Evolutionary conservation across 1,140 invertebrate species (phyloP).

Genomic region (Triops cancriformis): DNA sequence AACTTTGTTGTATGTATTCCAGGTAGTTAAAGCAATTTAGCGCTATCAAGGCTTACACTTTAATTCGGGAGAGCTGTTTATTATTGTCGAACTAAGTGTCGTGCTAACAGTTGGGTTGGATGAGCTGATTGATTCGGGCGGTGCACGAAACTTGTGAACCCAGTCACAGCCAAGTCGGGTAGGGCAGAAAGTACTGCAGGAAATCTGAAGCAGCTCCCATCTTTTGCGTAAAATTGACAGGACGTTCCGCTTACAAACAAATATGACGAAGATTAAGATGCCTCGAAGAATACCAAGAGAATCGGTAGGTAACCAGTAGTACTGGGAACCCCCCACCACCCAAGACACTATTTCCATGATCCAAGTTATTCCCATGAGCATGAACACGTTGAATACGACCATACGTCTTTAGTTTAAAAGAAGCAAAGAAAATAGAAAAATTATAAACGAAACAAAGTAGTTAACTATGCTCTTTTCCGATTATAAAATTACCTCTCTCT

Average conservation of each 20-base stretch:
- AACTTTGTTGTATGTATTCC: no score
- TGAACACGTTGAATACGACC: conserved; percentile 57
- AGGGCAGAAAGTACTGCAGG: not conserved
- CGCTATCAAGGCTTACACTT: no score
- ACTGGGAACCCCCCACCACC: conserved; percentile 41
- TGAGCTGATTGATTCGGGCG: no score
- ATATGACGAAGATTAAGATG: conserved; percentile 79
- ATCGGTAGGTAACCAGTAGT: conserved; percentile 54
- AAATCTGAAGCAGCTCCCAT: not conserved
- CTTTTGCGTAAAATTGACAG: not conserved
- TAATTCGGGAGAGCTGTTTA: no score
- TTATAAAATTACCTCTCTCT: no score
- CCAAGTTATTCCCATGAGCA: conserved; percentile 65
- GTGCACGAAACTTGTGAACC: no score
- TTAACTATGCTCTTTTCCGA: no score
- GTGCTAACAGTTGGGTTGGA: no score
- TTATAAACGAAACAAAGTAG: no score
- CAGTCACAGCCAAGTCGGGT: not conserved
- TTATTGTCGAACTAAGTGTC: no score
- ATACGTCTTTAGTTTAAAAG: conserved; percentile 29
- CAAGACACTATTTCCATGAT: conserved; percentile 48
- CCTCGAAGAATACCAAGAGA: conserved; percentile 75
- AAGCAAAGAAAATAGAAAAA: no score
- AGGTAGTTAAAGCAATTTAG: no score
- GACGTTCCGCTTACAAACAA: conserved; percentile 60